phyloP scores from a whole-genome alignment of 2,888 invertebrate genomes.

The Agelastica alni region DNA sequence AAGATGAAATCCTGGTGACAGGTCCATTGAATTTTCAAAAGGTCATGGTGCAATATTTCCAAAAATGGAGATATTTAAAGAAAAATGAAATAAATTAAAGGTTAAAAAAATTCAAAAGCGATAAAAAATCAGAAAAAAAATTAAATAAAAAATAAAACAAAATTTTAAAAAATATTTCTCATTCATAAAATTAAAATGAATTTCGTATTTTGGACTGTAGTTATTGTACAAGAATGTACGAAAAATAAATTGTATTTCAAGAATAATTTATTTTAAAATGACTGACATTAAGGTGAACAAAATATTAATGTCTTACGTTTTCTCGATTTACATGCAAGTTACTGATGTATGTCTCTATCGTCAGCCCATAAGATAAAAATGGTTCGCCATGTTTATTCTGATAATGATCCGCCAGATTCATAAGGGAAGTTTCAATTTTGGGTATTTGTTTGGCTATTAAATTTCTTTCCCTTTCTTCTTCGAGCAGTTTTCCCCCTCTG shows the following conservation, averaged over 20 bases:
- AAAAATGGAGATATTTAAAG: no score
- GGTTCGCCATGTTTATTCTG: slow-evolving; percentile 59
- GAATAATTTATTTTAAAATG: neutral
- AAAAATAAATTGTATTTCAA: neutral
- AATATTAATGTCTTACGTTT: slow-evolving; percentile 48
- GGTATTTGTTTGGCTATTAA: slow-evolving; percentile 72
- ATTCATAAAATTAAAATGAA: no score
- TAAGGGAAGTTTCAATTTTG: slow-evolving; percentile 71
- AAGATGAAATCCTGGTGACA: no score
- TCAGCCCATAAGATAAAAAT: slow-evolving; percentile 68
- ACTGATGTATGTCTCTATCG: slow-evolving; percentile 65
- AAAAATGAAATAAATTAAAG: no score
- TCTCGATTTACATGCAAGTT: slow-evolving; percentile 67
- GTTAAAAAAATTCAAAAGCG: no score
- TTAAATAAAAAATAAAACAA: no score
- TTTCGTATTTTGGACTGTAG: no score
- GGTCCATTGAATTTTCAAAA: no score
- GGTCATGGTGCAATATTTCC: no score
- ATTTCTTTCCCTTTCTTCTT: slow-evolving; percentile 88
- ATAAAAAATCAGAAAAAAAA: no score
- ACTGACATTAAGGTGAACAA: neutral
- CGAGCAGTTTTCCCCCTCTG: slow-evolving; percentile 82
- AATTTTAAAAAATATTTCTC: neutral
- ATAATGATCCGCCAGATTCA: slow-evolving; percentile 61
- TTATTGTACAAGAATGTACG: no score